These are phyloP conservation scores for Steinernema carpocapsae DNA, from an alignment of 2,888 invertebrate genomes.

Conservation along the genomic window DNA sequence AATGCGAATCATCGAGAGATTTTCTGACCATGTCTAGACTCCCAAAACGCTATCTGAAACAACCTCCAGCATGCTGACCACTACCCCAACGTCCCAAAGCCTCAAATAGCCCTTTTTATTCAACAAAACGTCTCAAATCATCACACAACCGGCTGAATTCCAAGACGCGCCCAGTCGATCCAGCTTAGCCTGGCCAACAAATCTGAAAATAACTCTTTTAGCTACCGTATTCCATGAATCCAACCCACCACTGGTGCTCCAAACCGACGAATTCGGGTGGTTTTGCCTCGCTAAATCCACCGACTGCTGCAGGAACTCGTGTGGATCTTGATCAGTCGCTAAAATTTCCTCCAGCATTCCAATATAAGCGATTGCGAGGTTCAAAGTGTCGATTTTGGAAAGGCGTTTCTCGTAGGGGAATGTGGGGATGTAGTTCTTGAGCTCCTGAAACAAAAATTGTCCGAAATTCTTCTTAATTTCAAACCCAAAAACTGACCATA, in stretches of 20 bases:
- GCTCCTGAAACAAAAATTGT: slow-evolving; percentile 76
- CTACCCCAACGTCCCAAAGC: background rate
- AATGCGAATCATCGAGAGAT: background rate
- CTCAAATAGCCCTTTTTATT: background rate
- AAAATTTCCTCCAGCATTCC: slow-evolving; percentile 77
- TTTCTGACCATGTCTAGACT: background rate
- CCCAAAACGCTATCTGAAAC: background rate
- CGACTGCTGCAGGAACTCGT: slow-evolving; percentile 53
- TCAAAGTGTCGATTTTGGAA: slow-evolving; percentile 95
- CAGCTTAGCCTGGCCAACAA: slow-evolving; percentile 92
- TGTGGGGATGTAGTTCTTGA: slow-evolving; percentile 95
- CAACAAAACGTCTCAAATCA: background rate
- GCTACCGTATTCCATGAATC: background rate
- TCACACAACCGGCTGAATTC: slow-evolving; percentile 74
- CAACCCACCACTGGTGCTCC: slow-evolving; percentile 67
- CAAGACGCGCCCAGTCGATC: slow-evolving; percentile 98
- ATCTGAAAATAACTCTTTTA: slow-evolving; percentile 75
- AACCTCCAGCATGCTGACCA: background rate
- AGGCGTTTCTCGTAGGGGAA: slow-evolving; percentile 98
- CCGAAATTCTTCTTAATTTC: background rate
- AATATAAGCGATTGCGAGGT: slow-evolving; percentile 95
- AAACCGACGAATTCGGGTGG: slow-evolving; percentile 55
- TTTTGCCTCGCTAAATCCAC: slow-evolving; percentile 54
- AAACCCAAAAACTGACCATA: slow-evolving; percentile 51
- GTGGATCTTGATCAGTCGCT: slow-evolving; percentile 51